Base-by-base conservation (phyloP, 1,140 invertebrate species). In the Himalopsyche phryganea region DNA sequence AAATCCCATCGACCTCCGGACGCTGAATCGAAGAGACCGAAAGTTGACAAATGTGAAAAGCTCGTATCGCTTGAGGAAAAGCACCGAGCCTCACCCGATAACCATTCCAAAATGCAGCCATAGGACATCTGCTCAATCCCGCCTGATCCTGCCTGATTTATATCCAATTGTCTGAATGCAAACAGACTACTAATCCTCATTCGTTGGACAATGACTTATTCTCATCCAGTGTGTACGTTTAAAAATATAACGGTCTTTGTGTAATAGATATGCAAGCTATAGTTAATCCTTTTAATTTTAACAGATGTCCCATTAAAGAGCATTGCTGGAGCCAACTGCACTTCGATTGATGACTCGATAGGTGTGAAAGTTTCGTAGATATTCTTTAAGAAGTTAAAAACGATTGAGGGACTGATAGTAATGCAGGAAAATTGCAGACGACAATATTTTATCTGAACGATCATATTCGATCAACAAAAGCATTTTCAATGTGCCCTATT, bases 1-100 rank as follows among this genome's bases (percentile, higher is more conserved):
- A 97, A 97, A 81, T 95, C 92, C 59, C 94, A 98, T 80, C 85
- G 90, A 68, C 87, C 89, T 69, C 84, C 85, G 65, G 87, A 89
- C 67, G 80, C 82, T 60, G 85, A 87, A 65, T 75, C 81, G 33
- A 77, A 75, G 72, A 60, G 74, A 71, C 71, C 72, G 47, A 76
- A 76, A 73, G 70, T 77, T 69, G 76, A 77, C 75, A 74, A 73
- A 75, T 77, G 74, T 76, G 76, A 78, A 74, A 78, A 75, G 74
- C 73, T 76, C 67, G 71, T 74, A 69, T 67, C 68, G 71, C 68
- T 69, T 64, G 74, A 77, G 41, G 60, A 65, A 63, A 73, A 72
- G 71, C 66, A 69, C 70, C 67, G 69, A 69, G 71, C 55, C 52
- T 60, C 70, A 66, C 69, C 71, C 61, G 74, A 75, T 68, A 72